phyloP scores from a whole-genome alignment of 2,888 invertebrate species.

The Sphaerophoria taeniata region DNA sequence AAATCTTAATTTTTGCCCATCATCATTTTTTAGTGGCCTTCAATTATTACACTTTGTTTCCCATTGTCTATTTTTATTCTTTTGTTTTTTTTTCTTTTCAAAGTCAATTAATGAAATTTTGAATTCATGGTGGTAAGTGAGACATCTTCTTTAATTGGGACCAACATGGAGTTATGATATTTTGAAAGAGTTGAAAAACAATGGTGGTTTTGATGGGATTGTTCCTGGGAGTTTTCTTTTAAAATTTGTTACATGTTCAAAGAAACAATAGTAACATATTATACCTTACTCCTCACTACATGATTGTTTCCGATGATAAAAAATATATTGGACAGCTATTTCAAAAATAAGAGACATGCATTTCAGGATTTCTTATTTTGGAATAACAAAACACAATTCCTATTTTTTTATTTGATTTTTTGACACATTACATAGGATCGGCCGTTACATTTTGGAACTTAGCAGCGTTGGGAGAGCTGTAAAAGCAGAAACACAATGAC shows the following conservation, averaged over 20 bases:
- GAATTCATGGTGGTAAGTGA: conserved; percentile 21
- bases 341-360: too few species aligned
- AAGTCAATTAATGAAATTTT: conserved; percentile 33
- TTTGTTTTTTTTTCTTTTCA: not conserved
- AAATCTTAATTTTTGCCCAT: conserved; percentile 43
- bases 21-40: conserved; percentile 32
- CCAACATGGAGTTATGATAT: not conserved
- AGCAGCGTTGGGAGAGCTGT: too few species aligned
- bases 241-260: not conserved
- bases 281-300: too few species aligned
- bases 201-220: conserved; percentile 3
- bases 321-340: too few species aligned
- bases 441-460: too few species aligned
- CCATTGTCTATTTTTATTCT: conserved; percentile 26
- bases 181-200: not conserved
- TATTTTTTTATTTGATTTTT: too few species aligned
- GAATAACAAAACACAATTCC: too few species aligned
- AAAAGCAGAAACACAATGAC: too few species aligned
- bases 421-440: too few species aligned
- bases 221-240: not conserved
- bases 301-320: too few species aligned
- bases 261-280: too few species aligned
- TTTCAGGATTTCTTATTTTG: too few species aligned
- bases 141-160: not conserved
- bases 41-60: conserved; percentile 48